These are phyloP conservation scores for Parapsyche elsis DNA, from an alignment of 1,140 invertebrate species.

Conservation along the genomic window DNA sequence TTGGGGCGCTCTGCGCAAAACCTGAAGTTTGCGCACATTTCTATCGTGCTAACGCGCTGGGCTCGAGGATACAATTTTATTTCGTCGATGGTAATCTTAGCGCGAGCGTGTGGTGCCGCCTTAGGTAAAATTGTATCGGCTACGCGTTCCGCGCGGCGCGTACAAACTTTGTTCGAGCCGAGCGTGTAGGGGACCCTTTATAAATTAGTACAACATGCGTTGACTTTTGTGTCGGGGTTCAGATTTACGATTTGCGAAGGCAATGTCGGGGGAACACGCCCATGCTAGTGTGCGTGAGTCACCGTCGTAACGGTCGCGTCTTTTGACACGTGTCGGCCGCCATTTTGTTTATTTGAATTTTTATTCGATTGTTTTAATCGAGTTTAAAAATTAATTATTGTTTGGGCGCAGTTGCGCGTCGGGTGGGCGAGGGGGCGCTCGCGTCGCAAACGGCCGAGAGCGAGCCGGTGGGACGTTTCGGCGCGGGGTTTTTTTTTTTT, in stretches of 20 bases:
- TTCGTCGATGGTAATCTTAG: background rate
- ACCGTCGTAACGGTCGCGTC: too few species aligned
- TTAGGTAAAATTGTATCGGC: background rate
- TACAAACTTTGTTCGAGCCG: background rate
- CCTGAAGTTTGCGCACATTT: background rate
- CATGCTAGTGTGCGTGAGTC: too few species aligned
- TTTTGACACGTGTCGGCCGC: background rate
- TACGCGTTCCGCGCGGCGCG: background rate
- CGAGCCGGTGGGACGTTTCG: slow-evolving; percentile 60
- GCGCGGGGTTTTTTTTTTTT: too few species aligned
- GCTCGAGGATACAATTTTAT: too few species aligned
- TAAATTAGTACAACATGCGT: background rate
- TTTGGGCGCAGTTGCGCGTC: background rate
- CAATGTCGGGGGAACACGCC: too few species aligned
- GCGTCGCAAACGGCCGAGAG: background rate
- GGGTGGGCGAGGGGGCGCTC: background rate
- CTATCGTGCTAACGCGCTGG: background rate
- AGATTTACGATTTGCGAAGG: too few species aligned
- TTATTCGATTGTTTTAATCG: background rate
- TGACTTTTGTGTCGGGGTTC: background rate
- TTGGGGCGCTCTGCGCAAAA: background rate
- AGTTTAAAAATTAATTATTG: too few species aligned
- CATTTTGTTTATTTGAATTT: background rate
- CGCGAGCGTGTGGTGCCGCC: background rate
- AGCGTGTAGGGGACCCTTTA: background rate